Conservation (phyloP, 2,888 invertebrate species). For the Matsumyia berberina region DNA sequence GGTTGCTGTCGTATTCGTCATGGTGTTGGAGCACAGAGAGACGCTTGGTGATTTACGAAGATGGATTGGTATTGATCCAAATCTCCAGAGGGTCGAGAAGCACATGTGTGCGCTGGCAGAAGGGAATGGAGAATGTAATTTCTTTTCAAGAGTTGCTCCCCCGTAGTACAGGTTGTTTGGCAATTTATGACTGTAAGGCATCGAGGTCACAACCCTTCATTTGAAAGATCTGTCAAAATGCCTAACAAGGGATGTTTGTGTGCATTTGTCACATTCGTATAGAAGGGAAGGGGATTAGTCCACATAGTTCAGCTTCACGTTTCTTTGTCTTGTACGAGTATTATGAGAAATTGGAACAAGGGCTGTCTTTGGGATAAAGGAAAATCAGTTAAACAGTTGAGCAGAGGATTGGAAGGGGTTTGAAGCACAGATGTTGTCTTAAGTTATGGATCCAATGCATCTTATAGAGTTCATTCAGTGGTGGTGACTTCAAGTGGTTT, state of each 20-base stretch:
- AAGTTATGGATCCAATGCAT: too few relatives aligned
- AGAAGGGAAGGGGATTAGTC: not conserved
- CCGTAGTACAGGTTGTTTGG: not conserved
- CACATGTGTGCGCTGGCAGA: not conserved
- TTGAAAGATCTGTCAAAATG: not conserved
- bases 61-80: conserved; percentile 1
- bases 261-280: conserved; percentile 3
- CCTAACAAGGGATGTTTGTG: not conserved
- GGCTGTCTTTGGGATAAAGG: conserved; percentile 4
- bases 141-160: conserved; percentile 2
- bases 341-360: not conserved
- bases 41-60: not conserved
- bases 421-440: too few relatives aligned
- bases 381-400: too few relatives aligned
- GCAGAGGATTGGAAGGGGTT: too few relatives aligned
- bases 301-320: not conserved
- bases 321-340: not conserved
- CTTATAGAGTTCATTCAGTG: too few relatives aligned
- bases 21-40: not conserved
- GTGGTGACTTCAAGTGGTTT: too few relatives aligned
- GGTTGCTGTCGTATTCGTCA: not conserved
- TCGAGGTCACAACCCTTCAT: not conserved
- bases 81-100: conserved; percentile 1
- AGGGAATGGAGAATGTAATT: not conserved
- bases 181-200: not conserved